Base-by-base conservation (phyloP, 1,140 invertebrate species). In the Phthorimaea operculella region DNA sequence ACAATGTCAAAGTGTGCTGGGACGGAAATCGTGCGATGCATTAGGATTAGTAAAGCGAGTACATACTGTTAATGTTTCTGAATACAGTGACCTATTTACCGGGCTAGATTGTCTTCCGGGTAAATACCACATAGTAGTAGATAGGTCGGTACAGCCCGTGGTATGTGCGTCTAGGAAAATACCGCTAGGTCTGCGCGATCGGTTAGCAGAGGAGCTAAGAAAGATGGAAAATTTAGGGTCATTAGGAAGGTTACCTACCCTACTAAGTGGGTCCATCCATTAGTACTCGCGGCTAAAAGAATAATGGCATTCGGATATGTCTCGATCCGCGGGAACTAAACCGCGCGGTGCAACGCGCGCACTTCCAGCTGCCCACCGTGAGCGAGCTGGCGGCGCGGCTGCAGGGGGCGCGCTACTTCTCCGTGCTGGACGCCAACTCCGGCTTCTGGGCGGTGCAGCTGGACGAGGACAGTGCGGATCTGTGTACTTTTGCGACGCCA, bases 401-500 rank as follows among this genome's bases (percentile, higher is more conserved):
- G 16, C 54, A 54, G 54, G 54, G 55, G 4, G 58, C 51, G 7
- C 47, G 47, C 21, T 47, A 50, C 14, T 62, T 62, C 45, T 36
- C 50, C 12, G 57, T 51, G 42, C 33, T 67, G 9, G 63, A 65
- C 49, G 53, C 62, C 16, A 62, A 62, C 21, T 36, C 57, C 9
- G 62, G 59, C 7, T 65, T 62, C 21, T 58, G 58, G 33, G 59
- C 52, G 15, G 36, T 64, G 5, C 12, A 54, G 36, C 33, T 50
- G 34, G 61, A 39, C 34, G 60, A 63, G 52, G 52, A 72, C 15
- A 68, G 62, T 17, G 51, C 64, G 8, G 57, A 63, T 33, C 66
- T 76, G 18, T 77, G 74, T n/a, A 70, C 72, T 33, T 77, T 76
- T 59, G 60, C 55, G 14, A 76, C 76, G 11, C 58, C 64, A 14